Conservation (phyloP, 2,888 invertebrate genomes). For the Dinocampus coccinellae region DNA sequence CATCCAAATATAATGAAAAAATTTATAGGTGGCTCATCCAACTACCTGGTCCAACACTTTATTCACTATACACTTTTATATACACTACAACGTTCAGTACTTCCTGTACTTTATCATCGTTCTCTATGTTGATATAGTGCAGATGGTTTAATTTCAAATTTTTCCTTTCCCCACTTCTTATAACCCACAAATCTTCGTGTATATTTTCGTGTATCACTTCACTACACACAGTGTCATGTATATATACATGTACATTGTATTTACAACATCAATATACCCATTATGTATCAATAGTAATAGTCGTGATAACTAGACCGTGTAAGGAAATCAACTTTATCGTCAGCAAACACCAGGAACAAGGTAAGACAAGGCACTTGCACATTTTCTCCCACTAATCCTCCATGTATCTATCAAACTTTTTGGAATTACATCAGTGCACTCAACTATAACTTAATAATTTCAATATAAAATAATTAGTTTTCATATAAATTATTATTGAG, state of each 20-base stretch:
- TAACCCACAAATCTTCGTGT: too few species aligned
- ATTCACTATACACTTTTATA: too few species aligned
- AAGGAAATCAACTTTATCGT: slow-evolving; percentile 30
- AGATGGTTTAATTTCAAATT: too few species aligned
- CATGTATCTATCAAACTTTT: neutral
- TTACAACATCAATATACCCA: slow-evolving; percentile 7
- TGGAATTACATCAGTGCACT: neutral
- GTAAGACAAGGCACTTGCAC: slow-evolving; percentile 1
- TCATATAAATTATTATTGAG: neutral
- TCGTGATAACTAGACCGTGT: slow-evolving; percentile 27
- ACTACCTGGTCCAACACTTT: neutral
- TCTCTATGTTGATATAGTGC: too few species aligned
- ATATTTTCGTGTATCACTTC: neutral
- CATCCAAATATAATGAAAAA: neutral
- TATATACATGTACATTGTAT: too few species aligned
- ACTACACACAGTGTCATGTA: neutral
- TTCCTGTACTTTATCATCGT: too few species aligned
- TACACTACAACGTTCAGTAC: too few species aligned
- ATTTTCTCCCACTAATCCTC: slow-evolving; percentile 1
- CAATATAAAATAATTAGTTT: neutral
- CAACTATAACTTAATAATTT: neutral
- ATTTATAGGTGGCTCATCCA: neutral
- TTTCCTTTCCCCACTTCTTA: too few species aligned
- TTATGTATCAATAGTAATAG: too few species aligned
- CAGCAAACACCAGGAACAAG: slow-evolving; percentile 7